Conservation (phyloP, 1,140 invertebrate genomes). For the Melanaphis sacchari region DNA sequence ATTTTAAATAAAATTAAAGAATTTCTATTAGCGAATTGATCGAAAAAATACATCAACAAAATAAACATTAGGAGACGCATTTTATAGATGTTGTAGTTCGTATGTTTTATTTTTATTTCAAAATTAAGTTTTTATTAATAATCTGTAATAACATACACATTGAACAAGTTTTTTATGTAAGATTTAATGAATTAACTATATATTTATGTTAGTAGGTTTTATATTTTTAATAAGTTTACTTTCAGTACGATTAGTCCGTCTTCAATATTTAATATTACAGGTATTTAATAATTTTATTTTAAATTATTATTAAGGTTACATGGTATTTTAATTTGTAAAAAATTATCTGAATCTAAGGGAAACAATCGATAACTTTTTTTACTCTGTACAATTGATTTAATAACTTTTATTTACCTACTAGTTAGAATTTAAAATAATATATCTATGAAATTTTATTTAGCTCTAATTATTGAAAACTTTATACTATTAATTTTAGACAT, state of each 20-base stretch:
- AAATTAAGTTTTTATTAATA: background rate
- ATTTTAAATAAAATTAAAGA: background rate
- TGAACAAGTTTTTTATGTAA: background rate
- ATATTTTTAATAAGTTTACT: background rate
- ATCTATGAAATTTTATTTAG: background rate
- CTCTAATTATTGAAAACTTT: background rate
- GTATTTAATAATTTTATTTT: background rate
- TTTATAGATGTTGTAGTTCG: background rate
- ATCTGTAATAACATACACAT: background rate
- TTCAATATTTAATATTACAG: background rate
- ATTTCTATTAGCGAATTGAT: background rate
- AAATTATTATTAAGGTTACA: background rate
- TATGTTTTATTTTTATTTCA: background rate
- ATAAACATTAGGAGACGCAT: background rate
- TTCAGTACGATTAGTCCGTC: background rate
- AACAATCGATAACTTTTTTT: background rate
- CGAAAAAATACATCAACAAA: background rate
- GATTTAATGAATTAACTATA: no score
- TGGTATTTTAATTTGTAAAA: background rate
- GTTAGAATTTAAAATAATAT: background rate
- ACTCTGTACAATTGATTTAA: background rate
- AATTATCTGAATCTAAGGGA: background rate
- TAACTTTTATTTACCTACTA: background rate
- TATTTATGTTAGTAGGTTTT: no score
- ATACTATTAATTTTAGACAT: no score